phyloP scores from a whole-genome alignment of 1,140 invertebrate genomes.

The Leptestheria dahalacensis region DNA sequence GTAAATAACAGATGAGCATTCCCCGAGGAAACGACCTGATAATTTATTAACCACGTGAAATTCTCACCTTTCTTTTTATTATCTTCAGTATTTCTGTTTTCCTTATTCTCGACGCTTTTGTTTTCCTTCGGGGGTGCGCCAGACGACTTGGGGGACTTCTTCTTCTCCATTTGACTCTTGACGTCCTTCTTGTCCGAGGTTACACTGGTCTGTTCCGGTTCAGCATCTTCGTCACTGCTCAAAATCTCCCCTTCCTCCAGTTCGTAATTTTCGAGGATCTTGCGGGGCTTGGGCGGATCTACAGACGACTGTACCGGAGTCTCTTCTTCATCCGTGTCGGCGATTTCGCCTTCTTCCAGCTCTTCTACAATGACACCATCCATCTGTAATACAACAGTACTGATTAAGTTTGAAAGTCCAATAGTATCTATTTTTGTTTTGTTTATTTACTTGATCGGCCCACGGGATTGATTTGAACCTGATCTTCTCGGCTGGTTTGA shows the following conservation, averaged over 20 bases:
- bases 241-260: conserved; percentile 14
- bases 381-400: neutral
- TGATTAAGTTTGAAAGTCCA: conserved; percentile 17
- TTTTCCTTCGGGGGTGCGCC: conserved; percentile 15
- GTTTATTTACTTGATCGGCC: conserved; percentile 22
- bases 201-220: neutral
- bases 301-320: neutral
- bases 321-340: neutral
- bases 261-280: neutral
- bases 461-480: conserved; percentile 3
- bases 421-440: too few relatives aligned
- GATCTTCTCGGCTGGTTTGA: neutral
- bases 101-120: conserved; percentile 20
- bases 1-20: too few relatives aligned
- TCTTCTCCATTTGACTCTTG: conserved; percentile 1
- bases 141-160: neutral
- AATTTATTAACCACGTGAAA: too few relatives aligned
- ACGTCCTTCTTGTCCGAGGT: conserved; percentile 19
- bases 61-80: conserved; percentile 36
- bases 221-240: conserved; percentile 11
- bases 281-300: neutral
- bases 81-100: conserved; percentile 23
- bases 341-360: conserved; percentile 12
- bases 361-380: conserved; percentile 11
- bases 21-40: too few relatives aligned